Evolutionary conservation across 2,113 vertebrate species (phyloP).

Genomic region (Proteles cristata): DNA sequence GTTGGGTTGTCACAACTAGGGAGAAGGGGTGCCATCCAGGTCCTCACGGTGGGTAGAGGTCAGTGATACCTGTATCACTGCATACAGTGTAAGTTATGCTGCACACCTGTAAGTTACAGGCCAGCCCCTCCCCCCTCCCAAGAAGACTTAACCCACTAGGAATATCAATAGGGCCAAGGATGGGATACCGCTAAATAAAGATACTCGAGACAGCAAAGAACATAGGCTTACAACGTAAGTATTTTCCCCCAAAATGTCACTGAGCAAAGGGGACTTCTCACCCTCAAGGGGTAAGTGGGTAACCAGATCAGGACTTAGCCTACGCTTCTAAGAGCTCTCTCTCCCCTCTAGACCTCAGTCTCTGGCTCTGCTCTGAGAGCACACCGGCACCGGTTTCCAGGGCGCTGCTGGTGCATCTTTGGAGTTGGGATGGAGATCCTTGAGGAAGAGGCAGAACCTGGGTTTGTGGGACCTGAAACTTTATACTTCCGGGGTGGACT

Average conservation of each 20-base stretch:
- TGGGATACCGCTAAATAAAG: background rate
- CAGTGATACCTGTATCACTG: no score
- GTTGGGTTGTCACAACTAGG: background rate
- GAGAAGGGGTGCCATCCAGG: background rate
- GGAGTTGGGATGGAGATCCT: background rate
- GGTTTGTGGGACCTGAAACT: background rate
- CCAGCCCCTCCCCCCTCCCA: no score
- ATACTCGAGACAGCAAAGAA: background rate
- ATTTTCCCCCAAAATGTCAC: background rate
- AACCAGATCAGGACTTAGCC: background rate
- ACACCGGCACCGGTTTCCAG: background rate
- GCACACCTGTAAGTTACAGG: background rate
- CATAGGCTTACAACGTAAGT: background rate
- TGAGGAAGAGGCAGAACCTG: background rate
- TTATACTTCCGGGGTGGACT: background rate
- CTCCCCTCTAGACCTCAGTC: rapidly evolving
- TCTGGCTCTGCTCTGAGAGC: background rate
- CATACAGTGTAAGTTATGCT: background rate
- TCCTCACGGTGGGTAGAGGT: background rate
- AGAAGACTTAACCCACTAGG: background rate
- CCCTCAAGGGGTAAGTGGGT: background rate
- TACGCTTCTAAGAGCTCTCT: background rate
- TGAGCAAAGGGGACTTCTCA: background rate
- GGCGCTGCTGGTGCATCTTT: background rate
- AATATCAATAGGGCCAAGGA: background rate